Conservation (phyloP, 2,888 invertebrate species). For the Phanerotoma sp. region DNA sequence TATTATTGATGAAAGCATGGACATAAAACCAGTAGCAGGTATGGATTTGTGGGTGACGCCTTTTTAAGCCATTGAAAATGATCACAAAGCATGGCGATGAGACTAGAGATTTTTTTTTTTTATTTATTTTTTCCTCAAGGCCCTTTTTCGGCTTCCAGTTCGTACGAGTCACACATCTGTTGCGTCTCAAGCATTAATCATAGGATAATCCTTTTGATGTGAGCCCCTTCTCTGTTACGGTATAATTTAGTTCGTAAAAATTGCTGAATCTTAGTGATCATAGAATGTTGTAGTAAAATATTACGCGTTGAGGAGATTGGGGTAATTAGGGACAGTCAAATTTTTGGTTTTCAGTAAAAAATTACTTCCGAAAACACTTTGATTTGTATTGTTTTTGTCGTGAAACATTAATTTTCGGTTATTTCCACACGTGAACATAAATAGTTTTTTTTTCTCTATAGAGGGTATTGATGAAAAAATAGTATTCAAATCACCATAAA, state of each 20-base stretch:
- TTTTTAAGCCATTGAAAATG: conserved; percentile 15
- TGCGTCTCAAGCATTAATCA: conserved; percentile 49
- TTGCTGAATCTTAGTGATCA: too few relatives aligned
- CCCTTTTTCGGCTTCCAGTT: conserved; percentile 36
- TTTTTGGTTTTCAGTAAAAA: too few relatives aligned
- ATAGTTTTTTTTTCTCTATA: too few relatives aligned
- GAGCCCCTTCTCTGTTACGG: conserved; percentile 27
- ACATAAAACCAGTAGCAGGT: conserved; percentile 20
- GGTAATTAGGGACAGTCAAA: too few relatives aligned
- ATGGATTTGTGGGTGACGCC: conserved; percentile 6
- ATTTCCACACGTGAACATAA: too few relatives aligned
- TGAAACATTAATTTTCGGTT: too few relatives aligned
- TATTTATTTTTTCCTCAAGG: not conserved
- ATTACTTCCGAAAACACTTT: too few relatives aligned
- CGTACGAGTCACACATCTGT: conserved; percentile 46
- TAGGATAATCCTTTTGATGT: conserved; percentile 49
- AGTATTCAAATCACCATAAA: too few relatives aligned
- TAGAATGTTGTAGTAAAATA: too few relatives aligned
- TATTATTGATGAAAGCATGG: conserved; percentile 14
- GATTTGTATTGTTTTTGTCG: too few relatives aligned
- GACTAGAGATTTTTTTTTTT: conserved; percentile 12
- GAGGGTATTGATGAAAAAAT: too few relatives aligned
- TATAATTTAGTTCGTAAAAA: conserved; percentile 18
- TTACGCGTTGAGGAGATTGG: too few relatives aligned
- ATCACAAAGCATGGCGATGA: conserved; percentile 8